Evolutionary conservation across 2,888 invertebrate genomes (phyloP), one percentile per base, ranked within the genome.

Genomic region (Ophion slaviceki): DNA sequence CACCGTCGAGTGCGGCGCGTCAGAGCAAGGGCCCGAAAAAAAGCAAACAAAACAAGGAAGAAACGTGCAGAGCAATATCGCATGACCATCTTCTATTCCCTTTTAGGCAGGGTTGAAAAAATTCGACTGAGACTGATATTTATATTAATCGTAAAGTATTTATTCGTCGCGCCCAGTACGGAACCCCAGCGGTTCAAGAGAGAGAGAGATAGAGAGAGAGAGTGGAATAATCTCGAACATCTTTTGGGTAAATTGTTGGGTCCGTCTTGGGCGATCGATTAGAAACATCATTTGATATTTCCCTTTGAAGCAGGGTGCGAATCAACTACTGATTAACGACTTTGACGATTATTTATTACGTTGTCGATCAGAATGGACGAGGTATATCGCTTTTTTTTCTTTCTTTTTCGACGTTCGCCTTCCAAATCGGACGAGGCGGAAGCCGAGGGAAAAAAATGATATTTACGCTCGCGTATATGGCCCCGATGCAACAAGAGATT

Each of bases 241-340:
- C 62, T 66, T 14, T n/a, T 75, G 71, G 81, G 61, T 80, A 45
- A 14, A 72, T 62, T 61, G 80, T 81, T 75, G 40, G 53, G 64
- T 84, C 45, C 47, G 28, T 64, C 67, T 75, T 68, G 61, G 24
- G 24, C 79, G 32, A 80, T 80, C 88, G 88, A 88, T 89, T 88
- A 89, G 78, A 36, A 90, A 89, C 88, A 91, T 88, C 87, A 86
- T 88, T 86, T 86, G 86, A 83, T 86, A 83, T 81, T 87, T 92
- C 92, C 91, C 91, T 92, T 92, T 92, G 86, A 92, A 88, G 91
- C 91, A 92, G 91, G 91, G 92, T 92, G 89, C 88, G 88, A 92
- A 89, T 80, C 89, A 88, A 88, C 86, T 88, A 90, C 88, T 90
- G 89, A 90, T 87, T 89, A 86, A 88, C 80, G 85, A 85, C 85